Base-by-base conservation (phyloP, 2,888 invertebrate species). In the Rhorus exstirpatorius region DNA sequence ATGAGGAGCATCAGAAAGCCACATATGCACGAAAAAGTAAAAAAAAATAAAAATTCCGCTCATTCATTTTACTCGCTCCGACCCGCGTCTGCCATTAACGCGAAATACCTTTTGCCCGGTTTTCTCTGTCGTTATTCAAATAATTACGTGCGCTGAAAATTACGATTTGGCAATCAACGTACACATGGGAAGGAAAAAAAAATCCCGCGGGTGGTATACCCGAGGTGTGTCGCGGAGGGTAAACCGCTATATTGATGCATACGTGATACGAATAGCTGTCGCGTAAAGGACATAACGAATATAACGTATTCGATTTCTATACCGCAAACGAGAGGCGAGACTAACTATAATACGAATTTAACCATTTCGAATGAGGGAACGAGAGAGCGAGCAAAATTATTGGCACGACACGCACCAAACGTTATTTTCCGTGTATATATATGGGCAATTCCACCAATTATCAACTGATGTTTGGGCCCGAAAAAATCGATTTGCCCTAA, bases 121-220 rank as follows among this genome's bases (percentile, higher is more conserved):
- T 35, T 8, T n/a, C 26, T n/a, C 49, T 12, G 31, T 67, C 74
- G 75, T 80, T 75, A 68, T 75, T 75, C 79, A 61, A 75, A 76
- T 81, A 77, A 81, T 81, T 77, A 77, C 77, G 67, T 35, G 58
- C 65, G 19, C 35, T n/a, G 41, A 44, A 78, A 81, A 77, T 81
- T 81, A 81, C 71, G 49, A 44, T 81, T 77, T 67, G 65, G 71
- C 81, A 81, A 81, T 81, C 77, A 81, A 44, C 35, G 44, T 14
- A 14, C 31, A 24, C n/a, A n/a, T 38, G 6, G 38, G 46, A 17
- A 21, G 10, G 35, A 58, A 68, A 26, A 65, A 49, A 51, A 49
- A 67, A 74, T 26, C 7, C 14, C 31, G 60, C 1, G 24, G 14
- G 3, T n/a, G 46, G 19, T 58, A 17, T 44, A n/a, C n/a, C n/a